These are phyloP conservation scores for Sympetrum striolatum DNA, from an alignment of 2,888 invertebrate species.

Conservation along the genomic window DNA sequence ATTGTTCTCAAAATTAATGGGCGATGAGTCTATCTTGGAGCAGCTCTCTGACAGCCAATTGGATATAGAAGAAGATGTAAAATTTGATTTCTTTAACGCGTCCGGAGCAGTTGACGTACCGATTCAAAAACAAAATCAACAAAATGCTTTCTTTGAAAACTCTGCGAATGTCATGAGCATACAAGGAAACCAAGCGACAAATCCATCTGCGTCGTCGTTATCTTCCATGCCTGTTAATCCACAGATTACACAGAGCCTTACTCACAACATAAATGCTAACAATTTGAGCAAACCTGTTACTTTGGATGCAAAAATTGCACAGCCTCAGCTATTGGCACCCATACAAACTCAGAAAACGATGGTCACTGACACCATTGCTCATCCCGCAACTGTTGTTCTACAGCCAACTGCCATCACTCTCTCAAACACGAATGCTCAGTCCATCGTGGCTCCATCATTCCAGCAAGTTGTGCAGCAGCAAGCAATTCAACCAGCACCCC, in stretches of 20 bases:
- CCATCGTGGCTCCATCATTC: conserved; percentile 22
- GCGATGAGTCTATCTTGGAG: conserved; percentile 11
- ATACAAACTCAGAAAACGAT: background rate
- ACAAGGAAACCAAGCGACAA: background rate
- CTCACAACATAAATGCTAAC: background rate
- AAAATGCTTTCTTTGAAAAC: background rate
- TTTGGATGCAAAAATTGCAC: background rate
- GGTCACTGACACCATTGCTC: background rate
- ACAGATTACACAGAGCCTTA: background rate
- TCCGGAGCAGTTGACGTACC: background rate
- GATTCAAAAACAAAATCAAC: background rate
- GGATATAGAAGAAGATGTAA: background rate
- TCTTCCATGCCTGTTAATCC: background rate
- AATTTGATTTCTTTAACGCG: conserved; percentile 6
- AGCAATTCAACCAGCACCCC: background rate
- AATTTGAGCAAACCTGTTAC: background rate
- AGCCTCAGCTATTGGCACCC: background rate
- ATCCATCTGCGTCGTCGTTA: background rate
- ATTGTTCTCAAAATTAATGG: background rate
- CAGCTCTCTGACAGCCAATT: background rate
- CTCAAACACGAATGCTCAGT: background rate
- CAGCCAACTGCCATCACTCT: conserved; percentile 20
- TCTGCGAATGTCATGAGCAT: background rate
- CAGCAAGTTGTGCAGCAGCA: conserved; percentile 10
- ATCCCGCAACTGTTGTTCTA: background rate